These are phyloP conservation scores for Apostichopus parvimensis DNA, from an alignment of 35 echinoderm and acorn worm species.

Conservation along the genomic window DNA sequence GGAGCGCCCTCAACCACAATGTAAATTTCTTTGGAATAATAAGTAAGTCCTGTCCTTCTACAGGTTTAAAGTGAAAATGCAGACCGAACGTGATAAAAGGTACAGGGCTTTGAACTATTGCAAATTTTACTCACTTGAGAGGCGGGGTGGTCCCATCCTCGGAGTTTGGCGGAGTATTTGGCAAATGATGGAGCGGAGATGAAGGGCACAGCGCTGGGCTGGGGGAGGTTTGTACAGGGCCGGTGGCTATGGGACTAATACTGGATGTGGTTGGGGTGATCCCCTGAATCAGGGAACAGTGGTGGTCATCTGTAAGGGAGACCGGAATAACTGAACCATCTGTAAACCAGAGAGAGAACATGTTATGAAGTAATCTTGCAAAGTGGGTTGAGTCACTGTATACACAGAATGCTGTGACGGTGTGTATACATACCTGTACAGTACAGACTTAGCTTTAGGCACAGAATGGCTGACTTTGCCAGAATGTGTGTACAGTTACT, in stretches of 20 bases:
- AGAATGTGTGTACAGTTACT: too few species aligned
- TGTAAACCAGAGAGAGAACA: not conserved
- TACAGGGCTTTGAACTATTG: not conserved
- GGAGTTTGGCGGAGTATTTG: conserved; percentile 64
- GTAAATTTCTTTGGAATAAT: too few species aligned
- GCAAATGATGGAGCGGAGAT: conserved; percentile 60
- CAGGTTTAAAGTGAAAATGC: not conserved
- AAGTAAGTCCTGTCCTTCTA: too few species aligned
- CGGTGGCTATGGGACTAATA: conserved; percentile 20
- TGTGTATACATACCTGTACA: too few species aligned
- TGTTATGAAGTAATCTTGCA: not conserved
- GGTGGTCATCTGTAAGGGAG: conserved; percentile 12
- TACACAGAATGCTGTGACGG: too few species aligned
- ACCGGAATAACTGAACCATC: conserved; percentile 25
- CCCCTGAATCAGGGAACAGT: conserved; percentile 19
- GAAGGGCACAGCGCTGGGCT: conserved; percentile 87
- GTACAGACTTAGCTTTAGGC: too few species aligned
- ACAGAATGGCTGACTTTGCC: too few species aligned
- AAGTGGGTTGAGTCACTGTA: not conserved
- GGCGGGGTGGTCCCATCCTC: conserved; percentile 75
- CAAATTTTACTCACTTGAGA: conserved; percentile 49
- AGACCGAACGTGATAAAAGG: not conserved
- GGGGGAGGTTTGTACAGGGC: conserved; percentile 82
- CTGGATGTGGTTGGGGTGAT: conserved; percentile 46
- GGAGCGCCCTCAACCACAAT: too few species aligned